Percentiles rank a stretch among this genome's conserved stretches.
phyloP scores from a whole-genome alignment of 2,113 vertebrate species.

The Aix galericulata region DNA sequence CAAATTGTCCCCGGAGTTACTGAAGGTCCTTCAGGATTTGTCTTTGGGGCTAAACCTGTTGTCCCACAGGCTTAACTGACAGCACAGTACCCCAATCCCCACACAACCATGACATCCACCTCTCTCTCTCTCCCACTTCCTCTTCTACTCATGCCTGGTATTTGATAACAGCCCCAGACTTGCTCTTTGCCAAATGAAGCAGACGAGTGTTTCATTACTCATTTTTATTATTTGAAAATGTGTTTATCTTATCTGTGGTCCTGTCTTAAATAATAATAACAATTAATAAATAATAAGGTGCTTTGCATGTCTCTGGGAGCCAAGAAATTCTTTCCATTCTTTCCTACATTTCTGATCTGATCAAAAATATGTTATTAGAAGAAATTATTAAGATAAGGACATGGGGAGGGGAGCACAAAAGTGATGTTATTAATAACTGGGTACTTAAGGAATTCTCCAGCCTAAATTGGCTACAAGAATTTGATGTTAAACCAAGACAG shows the following conservation, averaged over 20 bases:
- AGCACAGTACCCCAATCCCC: neutral
- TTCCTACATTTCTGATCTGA: neutral
- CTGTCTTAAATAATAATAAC: neutral
- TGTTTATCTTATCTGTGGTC: neutral
- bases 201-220: neutral
- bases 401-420: neutral
- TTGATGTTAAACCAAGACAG: neutral
- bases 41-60: neutral
- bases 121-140: neutral
- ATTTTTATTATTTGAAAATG: neutral
- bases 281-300: neutral
- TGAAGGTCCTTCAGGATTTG: neutral
- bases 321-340: neutral
- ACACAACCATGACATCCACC: neutral
- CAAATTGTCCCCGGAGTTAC: neutral
- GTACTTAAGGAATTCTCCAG: constrained; percentile 13
- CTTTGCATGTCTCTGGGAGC: neutral
- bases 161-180: neutral
- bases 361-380: neutral
- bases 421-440: neutral
- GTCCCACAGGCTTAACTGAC: neutral
- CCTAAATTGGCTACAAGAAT: neutral
- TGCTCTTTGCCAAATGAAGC: neutral
- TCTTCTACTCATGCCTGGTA: neutral
- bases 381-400: neutral